A percentile compares a stretch with the other conserved stretches of the same genome.
These are phyloP conservation scores for Galago senegalensis DNA, from an alignment of 2,797 vertebrate species.

Conservation along the genomic window DNA sequence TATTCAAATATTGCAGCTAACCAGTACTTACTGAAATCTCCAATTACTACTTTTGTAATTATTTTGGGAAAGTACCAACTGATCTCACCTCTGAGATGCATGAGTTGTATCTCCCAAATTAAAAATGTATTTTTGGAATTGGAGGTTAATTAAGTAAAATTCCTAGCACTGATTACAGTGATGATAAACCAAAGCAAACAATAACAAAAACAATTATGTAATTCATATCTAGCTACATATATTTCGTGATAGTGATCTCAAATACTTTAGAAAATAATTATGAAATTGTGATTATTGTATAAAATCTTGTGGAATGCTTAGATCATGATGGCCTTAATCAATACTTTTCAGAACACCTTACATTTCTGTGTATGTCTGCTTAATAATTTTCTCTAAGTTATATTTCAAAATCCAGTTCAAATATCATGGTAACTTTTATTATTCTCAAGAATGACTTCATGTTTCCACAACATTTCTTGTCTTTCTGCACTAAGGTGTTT, in stretches of 20 bases:
- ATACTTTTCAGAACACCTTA: background rate
- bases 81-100: background rate
- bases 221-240: background rate
- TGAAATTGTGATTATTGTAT: background rate
- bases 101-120: background rate
- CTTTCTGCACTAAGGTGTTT: background rate
- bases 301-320: background rate
- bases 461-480: background rate
- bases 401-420: background rate
- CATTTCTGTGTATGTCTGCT: background rate
- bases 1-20: background rate
- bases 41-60: background rate
- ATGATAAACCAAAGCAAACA: background rate
- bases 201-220: background rate
- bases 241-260: background rate
- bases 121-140: background rate
- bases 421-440: background rate
- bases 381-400: background rate
- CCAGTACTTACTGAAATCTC: background rate
- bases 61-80: background rate
- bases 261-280: background rate
- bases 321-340: background rate
- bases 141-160: background rate
- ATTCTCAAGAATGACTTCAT: background rate
- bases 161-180: background rate